Evolutionary conservation across 2,113 vertebrate genomes (phyloP), one percentile per base, ranked within the genome.

Genomic region (Psilopsiagon aymara): DNA sequence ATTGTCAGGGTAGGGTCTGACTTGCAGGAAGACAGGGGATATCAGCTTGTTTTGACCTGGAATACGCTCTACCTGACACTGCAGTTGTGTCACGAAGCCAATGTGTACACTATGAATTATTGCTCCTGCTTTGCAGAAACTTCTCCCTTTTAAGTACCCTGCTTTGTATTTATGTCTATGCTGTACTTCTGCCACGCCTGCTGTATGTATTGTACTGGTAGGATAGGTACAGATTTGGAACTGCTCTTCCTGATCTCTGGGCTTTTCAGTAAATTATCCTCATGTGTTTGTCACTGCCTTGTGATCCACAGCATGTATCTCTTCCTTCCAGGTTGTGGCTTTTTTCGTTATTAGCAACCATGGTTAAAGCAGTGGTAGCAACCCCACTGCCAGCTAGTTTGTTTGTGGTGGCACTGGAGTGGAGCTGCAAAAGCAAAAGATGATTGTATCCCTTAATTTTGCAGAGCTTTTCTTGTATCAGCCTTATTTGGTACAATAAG

Each of bases 241-340:
- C 18, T n/a, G 35, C 7, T 2, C 24, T 52, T 83, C 33, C 37
- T 31, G 35, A 74, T 33, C 47, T 24, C 28, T 7, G 17, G 47
- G 10, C 37, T 41, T 29, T n/a, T 39, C 2, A 4, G 17, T 15
- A 57, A 5, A 1, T 35, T 64, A 15, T 77, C 23, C 33, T 78
- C 29, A 11, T 29, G 7, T 3, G 5, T 49, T 74, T n/a, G 27
- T 66, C 27, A 3, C 33, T 11, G 16, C 28, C 15, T 69, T 37
- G 29, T 1, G 3, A 49, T 51, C 35, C 13, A 2, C 8, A 23
- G 17, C 0, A 2, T 41, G n/a, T 62, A 35, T 18, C 21, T 19
- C 12, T 37, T 62, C 35, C 20, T 52, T 31, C 27, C 29, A 7
- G 13, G 13, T 8, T 35, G 14, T 43, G 37, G 5, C 24, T 28